Base-by-base conservation (phyloP, 2,797 vertebrate species). In the Pangasius mekongensis region DNA sequence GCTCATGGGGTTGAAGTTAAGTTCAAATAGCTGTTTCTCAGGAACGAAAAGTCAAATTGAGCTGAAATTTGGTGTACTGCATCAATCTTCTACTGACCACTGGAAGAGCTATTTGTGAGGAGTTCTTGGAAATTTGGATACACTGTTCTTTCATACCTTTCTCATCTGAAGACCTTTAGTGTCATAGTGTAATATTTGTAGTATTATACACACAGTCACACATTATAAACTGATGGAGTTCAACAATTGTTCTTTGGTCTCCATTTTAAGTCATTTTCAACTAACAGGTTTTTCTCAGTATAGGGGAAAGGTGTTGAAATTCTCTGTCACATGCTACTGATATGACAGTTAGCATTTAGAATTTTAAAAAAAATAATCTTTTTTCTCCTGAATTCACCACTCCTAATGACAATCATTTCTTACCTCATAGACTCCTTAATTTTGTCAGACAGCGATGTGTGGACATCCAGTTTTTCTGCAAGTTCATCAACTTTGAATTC, bases 401-500 rank as follows among this genome's bases (percentile, higher is more conserved):
- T 39, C 49, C 4, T 43, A 43, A 87, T 24, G 11, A 67, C 10
- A 69, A 58, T 14, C 0, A 58, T 64, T 27, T 56, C 77, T 84
- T 85, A 93, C 92, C 91, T 92, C 36, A 91, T 49, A 11, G 95
- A 94, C n/a, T 92, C 89, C 90, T 92, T 94, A 73, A 96, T 3
- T 80, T 94, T 95, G 30, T 94, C 90, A 3, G 22, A 10, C 9
- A 95, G 13, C 67, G 95, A 84, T 22, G 90, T 54, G 56, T 92
- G 93, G 30, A 86, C 64, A 9, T 93, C 62, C 0, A 89, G 92
- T 86, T 94, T 96, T 84, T 93, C 89, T 6, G 93, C 95, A 71
- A 95, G 43, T 49, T 93, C 87, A 16, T 96, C 95, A 88, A 96
- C 90, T 0, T 56, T 60, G 6, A 20, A 90, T 92, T 97, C 96